Conservation (phyloP, 2,888 invertebrate species). For the Cremastobaeus sp. region DNA sequence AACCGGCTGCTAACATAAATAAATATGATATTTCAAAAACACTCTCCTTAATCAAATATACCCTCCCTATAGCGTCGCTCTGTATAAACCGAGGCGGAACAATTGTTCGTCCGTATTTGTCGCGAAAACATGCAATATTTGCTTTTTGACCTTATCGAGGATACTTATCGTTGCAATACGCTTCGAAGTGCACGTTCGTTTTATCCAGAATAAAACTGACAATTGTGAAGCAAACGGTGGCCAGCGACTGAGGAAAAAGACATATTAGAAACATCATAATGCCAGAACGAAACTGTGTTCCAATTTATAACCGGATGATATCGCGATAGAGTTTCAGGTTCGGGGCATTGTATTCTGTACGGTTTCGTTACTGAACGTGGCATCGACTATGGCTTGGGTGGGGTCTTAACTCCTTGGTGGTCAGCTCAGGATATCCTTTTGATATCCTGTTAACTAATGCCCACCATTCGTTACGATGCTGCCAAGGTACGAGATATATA, state of each 20-base stretch:
- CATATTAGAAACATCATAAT: constrained; percentile 79
- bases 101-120: constrained; percentile 23
- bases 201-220: constrained; percentile 57
- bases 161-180: constrained; percentile 54
- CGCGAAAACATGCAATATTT: constrained; percentile 24
- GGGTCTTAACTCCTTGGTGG: constrained; percentile 76
- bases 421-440: constrained; percentile 77
- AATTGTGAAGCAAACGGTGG: constrained; percentile 59
- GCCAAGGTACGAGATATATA: constrained; percentile 68
- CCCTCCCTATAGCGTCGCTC: no score
- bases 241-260: constrained; percentile 73
- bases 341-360: constrained; percentile 76
- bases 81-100: no score
- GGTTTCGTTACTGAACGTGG: constrained; percentile 69
- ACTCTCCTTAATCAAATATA: no score
- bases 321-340: constrained; percentile 78
- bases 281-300: constrained; percentile 77
- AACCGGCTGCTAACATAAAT: no score
- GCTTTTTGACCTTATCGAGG: constrained; percentile 51
- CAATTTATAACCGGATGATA: constrained; percentile 78
- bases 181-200: constrained; percentile 45
- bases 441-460: constrained; percentile 79
- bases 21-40: no score
- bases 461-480: constrained; percentile 76
- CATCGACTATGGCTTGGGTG: constrained; percentile 74